Evolutionary conservation across 2,888 invertebrate species (phyloP), one percentile per base, ranked within the genome.

Genomic region (Lathronympha strigana): DNA sequence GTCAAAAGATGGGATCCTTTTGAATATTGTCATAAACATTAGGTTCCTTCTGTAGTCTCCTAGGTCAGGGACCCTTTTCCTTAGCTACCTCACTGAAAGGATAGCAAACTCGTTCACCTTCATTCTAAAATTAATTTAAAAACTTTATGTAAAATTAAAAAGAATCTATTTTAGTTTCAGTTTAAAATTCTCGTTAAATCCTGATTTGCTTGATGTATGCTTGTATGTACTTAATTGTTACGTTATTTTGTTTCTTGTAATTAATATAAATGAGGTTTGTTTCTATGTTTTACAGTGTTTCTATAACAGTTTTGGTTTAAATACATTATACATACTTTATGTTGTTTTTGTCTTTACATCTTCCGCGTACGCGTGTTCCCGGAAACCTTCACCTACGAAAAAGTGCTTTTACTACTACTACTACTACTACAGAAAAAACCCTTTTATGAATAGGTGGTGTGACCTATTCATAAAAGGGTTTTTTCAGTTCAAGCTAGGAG

Each of bases 201-300:
- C 81, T 79, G 54, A 45, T 67, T 68, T 70, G 69, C 68, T 72
- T 67, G 63, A 68, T 67, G 67, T 67, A 69, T 72, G 36, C 21
- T 33, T 51, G 36, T 36, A 54, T 76, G 77, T 78, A 70, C 74
- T 80, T 77, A 73, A 74, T 77, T 73, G 72, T 74, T 75, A 76
- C 77, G 75, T 76, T 77, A 76, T 73, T 9, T 76, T 72, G 66
- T 71, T 73, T 72, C 71, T 79, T 82, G 78, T 87, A 88, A 82
- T 77, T 84, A 86, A 84, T 88, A 86, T 86, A 60, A 86, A 81
- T 80, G 78, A 79, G 73, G 50, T 68, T 72, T 83, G 79, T 86
- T 89, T 89, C 81, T 90, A 88, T 83, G 84, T 73, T 88, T 82
- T 89, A 89, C 88, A 88, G 88, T 89, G 88, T 84, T 87, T 86